phyloP scores from a whole-genome alignment of 2,113 vertebrate species.

The Megalops atlanticus region DNA sequence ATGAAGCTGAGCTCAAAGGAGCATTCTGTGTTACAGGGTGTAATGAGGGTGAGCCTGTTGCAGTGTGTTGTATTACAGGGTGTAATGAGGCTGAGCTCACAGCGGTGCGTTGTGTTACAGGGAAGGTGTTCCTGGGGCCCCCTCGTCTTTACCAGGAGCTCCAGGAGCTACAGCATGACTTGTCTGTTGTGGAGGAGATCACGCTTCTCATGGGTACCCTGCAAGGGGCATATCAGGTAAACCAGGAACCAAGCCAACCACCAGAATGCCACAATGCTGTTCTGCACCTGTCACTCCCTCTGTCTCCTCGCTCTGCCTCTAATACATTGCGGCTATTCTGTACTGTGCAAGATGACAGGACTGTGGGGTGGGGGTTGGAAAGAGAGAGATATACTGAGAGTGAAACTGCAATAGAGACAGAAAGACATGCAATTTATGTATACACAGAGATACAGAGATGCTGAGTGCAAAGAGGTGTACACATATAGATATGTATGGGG shows the following conservation, averaged over 20 bases:
- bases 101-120: slow-evolving; percentile 55
- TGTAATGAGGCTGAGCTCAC: not conserved
- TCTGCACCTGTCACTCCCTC: not conserved
- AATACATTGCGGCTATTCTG: not conserved
- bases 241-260: not conserved
- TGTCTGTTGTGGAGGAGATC: slow-evolving; percentile 81
- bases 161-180: slow-evolving; percentile 83
- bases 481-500: no score
- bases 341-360: not conserved
- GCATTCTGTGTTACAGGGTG: not conserved
- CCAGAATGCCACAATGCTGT: not conserved
- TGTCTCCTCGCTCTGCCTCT: not conserved
- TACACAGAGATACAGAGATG: not conserved
- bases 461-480: no score
- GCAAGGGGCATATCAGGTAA: slow-evolving; percentile 83
- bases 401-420: not conserved
- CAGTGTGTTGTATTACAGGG: not conserved
- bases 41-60: not conserved
- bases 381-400: not conserved
- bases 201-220: slow-evolving; percentile 80
- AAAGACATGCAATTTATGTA: not conserved
- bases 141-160: slow-evolving; percentile 84
- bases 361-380: not conserved
- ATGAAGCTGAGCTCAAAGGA: no score
- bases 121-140: slow-evolving; percentile 80